Percentiles rank a stretch among this genome's conserved stretches.
These are phyloP conservation scores for Ectropis crepuscularia DNA, from an alignment of 2,888 invertebrate species.

Conservation along the genomic window DNA sequence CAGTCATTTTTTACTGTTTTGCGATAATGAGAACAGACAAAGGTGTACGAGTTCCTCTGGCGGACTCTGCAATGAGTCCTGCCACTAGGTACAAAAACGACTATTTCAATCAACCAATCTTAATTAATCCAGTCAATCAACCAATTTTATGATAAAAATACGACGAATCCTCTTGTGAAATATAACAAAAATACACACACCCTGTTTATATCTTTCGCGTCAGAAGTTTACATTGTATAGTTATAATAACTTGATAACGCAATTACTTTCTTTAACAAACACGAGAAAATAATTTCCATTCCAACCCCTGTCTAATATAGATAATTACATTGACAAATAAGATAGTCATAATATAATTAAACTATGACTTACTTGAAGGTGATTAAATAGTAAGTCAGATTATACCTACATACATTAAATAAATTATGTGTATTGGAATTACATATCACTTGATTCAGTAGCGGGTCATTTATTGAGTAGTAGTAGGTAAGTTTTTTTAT, in stretches of 20 bases:
- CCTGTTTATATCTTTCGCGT: constrained; percentile 7
- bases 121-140: too few relatives aligned
- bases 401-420: constrained; percentile 11
- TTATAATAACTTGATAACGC: constrained; percentile 9
- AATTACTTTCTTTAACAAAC: constrained; percentile 26
- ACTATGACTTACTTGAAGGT: constrained; percentile 8
- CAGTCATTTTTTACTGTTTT: too few relatives aligned
- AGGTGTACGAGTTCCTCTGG: not conserved
- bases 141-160: too few relatives aligned
- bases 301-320: constrained; percentile 15
- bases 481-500: too few relatives aligned
- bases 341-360: constrained; percentile 8
- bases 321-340: constrained; percentile 14
- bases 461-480: not conserved
- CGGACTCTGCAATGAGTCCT: too few relatives aligned
- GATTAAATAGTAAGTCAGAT: constrained; percentile 3
- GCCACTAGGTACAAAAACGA: too few relatives aligned
- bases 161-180: too few relatives aligned
- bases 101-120: too few relatives aligned
- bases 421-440: not conserved
- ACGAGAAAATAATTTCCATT: constrained; percentile 33
- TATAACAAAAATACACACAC: not conserved
- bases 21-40: not conserved
- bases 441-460: not conserved
- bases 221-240: constrained; percentile 13